phyloP scores from a whole-genome alignment of 2,888 invertebrate genomes.

The Syrista parreyssii region DNA sequence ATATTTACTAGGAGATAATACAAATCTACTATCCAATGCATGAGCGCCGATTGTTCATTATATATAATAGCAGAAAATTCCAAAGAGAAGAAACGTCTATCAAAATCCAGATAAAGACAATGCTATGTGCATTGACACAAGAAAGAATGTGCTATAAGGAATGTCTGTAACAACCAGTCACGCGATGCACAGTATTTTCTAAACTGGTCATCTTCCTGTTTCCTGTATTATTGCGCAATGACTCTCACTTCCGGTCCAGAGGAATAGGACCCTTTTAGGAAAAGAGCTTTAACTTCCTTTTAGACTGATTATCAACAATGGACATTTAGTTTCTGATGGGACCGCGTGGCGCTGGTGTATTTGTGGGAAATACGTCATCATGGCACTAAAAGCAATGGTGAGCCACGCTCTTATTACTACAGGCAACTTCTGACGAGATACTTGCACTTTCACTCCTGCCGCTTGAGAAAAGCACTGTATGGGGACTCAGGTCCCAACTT shows the following conservation, averaged over 20 bases:
- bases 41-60: background rate
- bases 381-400: background rate
- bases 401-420: conserved; percentile 3
- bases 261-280: background rate
- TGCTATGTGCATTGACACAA: background rate
- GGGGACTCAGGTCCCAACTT: conserved; percentile 30
- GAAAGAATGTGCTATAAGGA: background rate
- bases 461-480: conserved; percentile 11
- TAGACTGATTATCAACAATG: background rate
- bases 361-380: background rate
- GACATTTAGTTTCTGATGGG: background rate
- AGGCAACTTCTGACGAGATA: conserved; percentile 13
- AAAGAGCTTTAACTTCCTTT: background rate
- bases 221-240: conserved; percentile 31
- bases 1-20: background rate
- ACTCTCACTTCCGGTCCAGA: conserved; percentile 32
- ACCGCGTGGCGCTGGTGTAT: background rate
- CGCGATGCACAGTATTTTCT: background rate
- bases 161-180: background rate
- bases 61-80: background rate
- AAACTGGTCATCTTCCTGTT: conserved; percentile 16
- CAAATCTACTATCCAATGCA: background rate
- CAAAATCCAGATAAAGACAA: background rate
- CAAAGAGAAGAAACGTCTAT: background rate
- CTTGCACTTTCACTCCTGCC: conserved; percentile 6